These are phyloP conservation scores for Helogale parvula DNA, from an alignment of 2,113 vertebrate species.

Conservation along the genomic window DNA sequence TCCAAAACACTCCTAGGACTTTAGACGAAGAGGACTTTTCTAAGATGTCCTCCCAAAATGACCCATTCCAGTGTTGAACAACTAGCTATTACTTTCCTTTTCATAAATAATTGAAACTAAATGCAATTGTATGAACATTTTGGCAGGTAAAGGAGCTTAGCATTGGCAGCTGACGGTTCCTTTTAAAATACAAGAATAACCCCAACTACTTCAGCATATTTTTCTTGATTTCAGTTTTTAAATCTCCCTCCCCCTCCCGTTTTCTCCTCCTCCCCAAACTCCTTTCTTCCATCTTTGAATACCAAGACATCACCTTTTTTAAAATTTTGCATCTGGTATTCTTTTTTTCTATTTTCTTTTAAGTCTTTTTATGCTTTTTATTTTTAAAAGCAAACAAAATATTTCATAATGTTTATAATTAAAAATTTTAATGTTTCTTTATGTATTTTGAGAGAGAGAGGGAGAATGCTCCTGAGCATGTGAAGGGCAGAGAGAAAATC, in stretches of 20 bases:
- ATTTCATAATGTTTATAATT: too few species aligned
- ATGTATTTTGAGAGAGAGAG: too few species aligned
- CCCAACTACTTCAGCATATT: background rate
- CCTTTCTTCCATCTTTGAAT: background rate
- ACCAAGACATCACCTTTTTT: background rate
- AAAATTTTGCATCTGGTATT: conserved; percentile 16
- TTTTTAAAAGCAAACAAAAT: background rate
- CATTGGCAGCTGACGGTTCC: background rate
- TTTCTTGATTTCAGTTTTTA: conserved; percentile 29
- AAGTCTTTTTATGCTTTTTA: background rate
- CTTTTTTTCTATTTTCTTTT: background rate
- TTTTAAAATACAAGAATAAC: conserved; percentile 8
- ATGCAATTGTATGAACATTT: background rate
- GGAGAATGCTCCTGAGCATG: too few species aligned
- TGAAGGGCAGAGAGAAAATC: too few species aligned
- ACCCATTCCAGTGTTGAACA: background rate
- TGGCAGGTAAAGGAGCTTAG: background rate
- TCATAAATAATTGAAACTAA: background rate
- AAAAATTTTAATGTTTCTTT: too few species aligned
- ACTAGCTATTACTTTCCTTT: background rate
- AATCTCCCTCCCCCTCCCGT: background rate
- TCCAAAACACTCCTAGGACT: background rate
- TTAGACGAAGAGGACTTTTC: background rate
- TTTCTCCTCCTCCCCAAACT: background rate
- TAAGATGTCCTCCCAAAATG: background rate